Base-by-base conservation (phyloP, 2,113 vertebrate species). In the Sander vitreus region DNA sequence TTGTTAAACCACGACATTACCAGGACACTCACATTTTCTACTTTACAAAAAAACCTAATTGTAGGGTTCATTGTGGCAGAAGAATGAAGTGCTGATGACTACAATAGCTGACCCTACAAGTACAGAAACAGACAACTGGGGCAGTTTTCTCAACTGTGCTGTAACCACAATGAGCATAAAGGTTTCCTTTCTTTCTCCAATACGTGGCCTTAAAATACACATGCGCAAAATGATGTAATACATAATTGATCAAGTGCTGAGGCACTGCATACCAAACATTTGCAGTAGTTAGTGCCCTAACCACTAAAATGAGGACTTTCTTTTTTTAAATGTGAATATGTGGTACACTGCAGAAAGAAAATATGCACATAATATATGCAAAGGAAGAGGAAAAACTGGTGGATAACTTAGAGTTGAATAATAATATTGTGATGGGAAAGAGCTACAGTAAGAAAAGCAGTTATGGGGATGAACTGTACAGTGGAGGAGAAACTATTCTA, bases 401-500 rank as follows among this genome's bases (percentile, higher is more conserved):
- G 76, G 36, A 70, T 81, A 83, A 67, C 88, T 71, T 80, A 50
- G 21, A 73, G 58, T 39, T 88, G 54, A 90, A 89, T 80, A 89
- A 87, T 70, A 86, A n/a, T 87, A 76, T 13, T 58, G 53, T 33
- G 25, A 73, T 59, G 51, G 33, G 14, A 63, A 87, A 85, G 30
- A 70, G 67, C 60, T 62, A 43, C 39, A 43, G 39, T 11, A 72
- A 51, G 72, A 80, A 75, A 76, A 79, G 84, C 69, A 78, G 80
- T 51, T 36, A 25, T 21, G 25, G 33, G 70, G 23, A 76, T 60
- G 50, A 62, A 58, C 57, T 45, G 53, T 68, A 64, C 30, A 30
- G n/a, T n/a, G 27, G 69, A 80, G 50, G 48, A 57, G 23, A 84
- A 36, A 2, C 57, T 16, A 54, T 53, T 51, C 36, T 58, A 18